phyloP scores from a whole-genome alignment of 2,113 vertebrate species.

The Lophius piscatorius region DNA sequence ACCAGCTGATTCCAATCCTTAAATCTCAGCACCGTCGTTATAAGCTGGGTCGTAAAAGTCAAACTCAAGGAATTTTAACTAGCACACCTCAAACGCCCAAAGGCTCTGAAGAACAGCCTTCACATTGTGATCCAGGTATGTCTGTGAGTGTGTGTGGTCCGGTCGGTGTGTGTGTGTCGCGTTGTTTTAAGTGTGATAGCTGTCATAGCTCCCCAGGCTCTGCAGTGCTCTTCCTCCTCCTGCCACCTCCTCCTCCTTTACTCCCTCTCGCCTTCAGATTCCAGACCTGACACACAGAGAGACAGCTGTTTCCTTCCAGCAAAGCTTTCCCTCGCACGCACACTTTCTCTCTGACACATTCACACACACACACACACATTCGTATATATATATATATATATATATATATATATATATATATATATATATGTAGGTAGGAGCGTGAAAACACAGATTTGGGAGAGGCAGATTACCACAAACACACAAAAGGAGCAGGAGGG shows the following conservation, averaged over 20 bases:
- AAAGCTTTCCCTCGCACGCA: slow-evolving; percentile 17
- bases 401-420: background rate
- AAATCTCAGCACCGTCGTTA: slow-evolving; percentile 4
- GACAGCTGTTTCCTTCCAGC: slow-evolving; percentile 65
- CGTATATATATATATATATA: background rate
- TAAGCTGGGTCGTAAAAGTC: slow-evolving; percentile 12
- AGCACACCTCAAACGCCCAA: slow-evolving; percentile 33
- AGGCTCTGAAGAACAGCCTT: slow-evolving; percentile 41
- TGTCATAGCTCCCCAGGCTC: slow-evolving; percentile 51
- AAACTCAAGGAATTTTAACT: slow-evolving; percentile 37
- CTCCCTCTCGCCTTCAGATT: slow-evolving; percentile 55
- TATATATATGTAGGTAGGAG: background rate
- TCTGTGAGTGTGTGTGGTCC: slow-evolving; percentile 40
- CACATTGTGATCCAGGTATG: slow-evolving; percentile 48
- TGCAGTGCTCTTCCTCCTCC: slow-evolving; percentile 40
- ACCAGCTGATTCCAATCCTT: slow-evolving; percentile 1
- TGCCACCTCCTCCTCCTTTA: slow-evolving; percentile 24
- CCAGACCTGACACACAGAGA: slow-evolving; percentile 48
- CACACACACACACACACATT: slow-evolving; percentile 18
- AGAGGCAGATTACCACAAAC: slow-evolving; percentile 12
- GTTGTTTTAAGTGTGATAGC: slow-evolving; percentile 32
- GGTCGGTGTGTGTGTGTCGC: slow-evolving; percentile 24
- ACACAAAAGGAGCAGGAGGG: slow-evolving; percentile 5
- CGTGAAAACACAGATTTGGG: slow-evolving; percentile 3
- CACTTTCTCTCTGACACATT: slow-evolving; percentile 10